Base-by-base conservation (phyloP, 2,797 vertebrate genomes). In the Acipenser oxyrinchus region DNA sequence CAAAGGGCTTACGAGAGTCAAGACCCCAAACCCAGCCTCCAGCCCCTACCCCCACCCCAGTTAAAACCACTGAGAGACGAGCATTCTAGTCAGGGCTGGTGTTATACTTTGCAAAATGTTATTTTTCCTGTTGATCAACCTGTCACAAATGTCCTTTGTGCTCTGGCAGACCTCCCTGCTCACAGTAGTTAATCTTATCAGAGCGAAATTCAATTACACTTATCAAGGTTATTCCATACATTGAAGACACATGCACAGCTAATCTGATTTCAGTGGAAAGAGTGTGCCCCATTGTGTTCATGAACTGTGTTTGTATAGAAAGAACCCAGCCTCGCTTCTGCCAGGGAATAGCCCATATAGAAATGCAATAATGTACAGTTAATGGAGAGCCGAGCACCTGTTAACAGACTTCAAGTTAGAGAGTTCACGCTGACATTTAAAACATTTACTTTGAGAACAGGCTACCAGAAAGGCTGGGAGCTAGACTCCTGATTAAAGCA, bases 371-470 rank as follows among this genome's bases (percentile, higher is more conserved):
- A 91, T 90, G 86, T 83, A 83, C 83, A 79, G 89, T 91, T 92
- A 92, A 90, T 87, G 84, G 81, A 75, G 78, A 90, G 87, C 87
- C 84, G 87, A 87, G 84, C 92, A 94, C 93, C 91, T 91, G 92
- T 93, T 93, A 92, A 91, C 78, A 87, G 82, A 88, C 91, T 92
- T 90, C 88, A 89, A 87, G 90, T 90, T 89, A 86, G 23, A 87
- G 74, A 88, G 89, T 88, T 90, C 86, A 88, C 87, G 81, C 84
- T 94, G 93, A 95, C 93, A 95, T 97, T 98, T 92, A 90, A 92
- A 94, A 94, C 90, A 89, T 91, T 88, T 90, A 89, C 91, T 91
- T 93, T 94, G 93, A 94, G 95, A 96, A 95, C 91, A 93, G 92
- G 92, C 93, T 91, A 89, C 87, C 85, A 90, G 89, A 85, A 82